Percentiles rank a stretch among this genome's conserved stretches.
These are phyloP conservation scores for Pherbina coryleti DNA, from an alignment of 2,888 invertebrate species.

Conservation along the genomic window DNA sequence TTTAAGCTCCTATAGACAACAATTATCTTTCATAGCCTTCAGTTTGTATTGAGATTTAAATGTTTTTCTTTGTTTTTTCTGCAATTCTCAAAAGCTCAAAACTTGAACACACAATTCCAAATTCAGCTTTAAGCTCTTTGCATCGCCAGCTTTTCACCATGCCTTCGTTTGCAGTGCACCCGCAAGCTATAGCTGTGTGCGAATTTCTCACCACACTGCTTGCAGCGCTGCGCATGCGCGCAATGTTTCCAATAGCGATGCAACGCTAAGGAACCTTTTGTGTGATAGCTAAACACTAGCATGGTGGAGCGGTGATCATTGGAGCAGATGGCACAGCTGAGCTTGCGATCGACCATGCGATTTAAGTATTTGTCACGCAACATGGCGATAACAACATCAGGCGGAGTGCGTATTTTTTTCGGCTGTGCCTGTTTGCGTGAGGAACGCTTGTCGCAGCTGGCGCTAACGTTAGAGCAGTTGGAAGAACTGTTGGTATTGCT, in stretches of 20 bases:
- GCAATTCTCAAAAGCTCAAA: neutral
- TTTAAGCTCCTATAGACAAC: neutral
- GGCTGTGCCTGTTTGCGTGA: slow-evolving; percentile 72
- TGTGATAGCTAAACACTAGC: slow-evolving; percentile 70
- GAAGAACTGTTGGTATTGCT: neutral
- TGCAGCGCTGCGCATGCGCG: slow-evolving; percentile 52
- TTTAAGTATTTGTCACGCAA: slow-evolving; percentile 69
- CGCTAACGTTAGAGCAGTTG: neutral
- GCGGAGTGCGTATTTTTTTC: slow-evolving; percentile 66
- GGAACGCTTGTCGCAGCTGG: slow-evolving; percentile 62
- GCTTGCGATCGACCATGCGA: slow-evolving; percentile 66
- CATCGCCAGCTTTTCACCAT: slow-evolving; percentile 46
- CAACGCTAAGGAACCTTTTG: slow-evolving; percentile 69
- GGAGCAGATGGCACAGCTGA: slow-evolving; percentile 63
- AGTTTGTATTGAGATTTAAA: neutral
- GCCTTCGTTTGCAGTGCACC: slow-evolving; percentile 60
- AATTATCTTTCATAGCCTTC: neutral
- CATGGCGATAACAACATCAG: slow-evolving; percentile 63
- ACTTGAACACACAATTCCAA: slow-evolving; percentile 5
- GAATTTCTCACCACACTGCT: slow-evolving; percentile 59
- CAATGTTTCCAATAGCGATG: slow-evolving; percentile 72
- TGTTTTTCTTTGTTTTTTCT: neutral
- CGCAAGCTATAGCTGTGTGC: slow-evolving; percentile 61
- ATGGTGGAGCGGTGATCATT: slow-evolving; percentile 56
- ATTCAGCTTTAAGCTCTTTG: neutral